Evolutionary conservation across 2,797 vertebrate genomes (phyloP).

Genomic region (Sebastes ruberrimus): DNA sequence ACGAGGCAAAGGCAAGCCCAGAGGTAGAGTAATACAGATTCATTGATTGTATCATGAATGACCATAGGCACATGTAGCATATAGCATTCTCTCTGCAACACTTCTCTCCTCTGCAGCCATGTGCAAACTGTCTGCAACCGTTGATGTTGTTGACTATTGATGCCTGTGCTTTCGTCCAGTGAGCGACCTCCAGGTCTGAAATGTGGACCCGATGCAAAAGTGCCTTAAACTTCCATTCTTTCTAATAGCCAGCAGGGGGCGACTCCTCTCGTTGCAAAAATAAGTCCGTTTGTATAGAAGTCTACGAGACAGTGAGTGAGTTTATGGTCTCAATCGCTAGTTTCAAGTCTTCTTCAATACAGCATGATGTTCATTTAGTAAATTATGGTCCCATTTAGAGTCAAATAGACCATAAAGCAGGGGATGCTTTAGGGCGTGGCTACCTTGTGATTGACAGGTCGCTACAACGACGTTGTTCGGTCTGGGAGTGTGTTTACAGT

Average conservation of each 20-base stretch:
- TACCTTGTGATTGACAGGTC: too few relatives aligned
- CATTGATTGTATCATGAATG: not conserved
- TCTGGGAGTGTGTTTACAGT: too few relatives aligned
- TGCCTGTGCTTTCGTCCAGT: not conserved
- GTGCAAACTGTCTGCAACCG: not conserved
- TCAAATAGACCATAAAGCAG: too few relatives aligned
- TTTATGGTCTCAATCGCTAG: not conserved
- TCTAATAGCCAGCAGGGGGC: not conserved
- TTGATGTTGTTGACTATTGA: not conserved
- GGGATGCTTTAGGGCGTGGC: too few relatives aligned
- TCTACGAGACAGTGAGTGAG: not conserved
- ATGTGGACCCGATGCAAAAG: rapidly evolving
- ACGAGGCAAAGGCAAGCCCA: not conserved
- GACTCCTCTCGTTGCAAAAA: not conserved
- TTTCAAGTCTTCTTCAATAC: not conserved
- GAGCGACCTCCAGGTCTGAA: rapidly evolving
- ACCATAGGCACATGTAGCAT: not conserved
- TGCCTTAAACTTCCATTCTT: not conserved
- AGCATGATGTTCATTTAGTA: not conserved
- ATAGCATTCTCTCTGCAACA: not conserved
- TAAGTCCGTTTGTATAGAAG: not conserved
- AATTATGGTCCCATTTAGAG: too few relatives aligned
- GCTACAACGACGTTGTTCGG: rapidly evolving
- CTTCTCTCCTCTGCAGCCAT: not conserved
- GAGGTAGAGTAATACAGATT: not conserved